Conservation (phyloP, 2,888 invertebrate species). For the Aporophyla lueneburgensis region DNA sequence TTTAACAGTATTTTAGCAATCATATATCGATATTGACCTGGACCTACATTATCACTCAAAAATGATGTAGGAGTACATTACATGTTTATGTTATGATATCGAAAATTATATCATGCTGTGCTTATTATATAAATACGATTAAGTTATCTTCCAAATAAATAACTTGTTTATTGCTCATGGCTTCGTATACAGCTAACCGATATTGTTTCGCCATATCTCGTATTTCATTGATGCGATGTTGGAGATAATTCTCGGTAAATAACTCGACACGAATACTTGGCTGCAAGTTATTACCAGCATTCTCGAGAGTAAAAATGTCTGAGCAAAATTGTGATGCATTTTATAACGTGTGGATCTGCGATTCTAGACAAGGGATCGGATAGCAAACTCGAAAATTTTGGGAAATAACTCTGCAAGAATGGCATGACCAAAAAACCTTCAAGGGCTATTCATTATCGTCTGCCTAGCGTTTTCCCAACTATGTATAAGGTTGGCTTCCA, state of each 20-base stretch:
- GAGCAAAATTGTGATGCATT: conserved; percentile 14
- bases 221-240: conserved; percentile 50
- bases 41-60: not conserved
- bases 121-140: conserved; percentile 26
- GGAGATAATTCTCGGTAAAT: conserved; percentile 57
- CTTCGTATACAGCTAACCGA: conserved; percentile 40
- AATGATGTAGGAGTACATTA: not conserved
- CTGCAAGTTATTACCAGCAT: conserved; percentile 36
- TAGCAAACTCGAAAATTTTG: not conserved
- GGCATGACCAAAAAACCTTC: not conserved
- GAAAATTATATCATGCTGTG: conserved; percentile 14
- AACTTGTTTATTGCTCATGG: conserved; percentile 33
- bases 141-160: conserved; percentile 48
- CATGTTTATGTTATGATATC: conserved; percentile 22
- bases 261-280: conserved; percentile 56
- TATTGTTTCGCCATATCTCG: conserved; percentile 53
- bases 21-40: not conserved
- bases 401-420: not conserved
- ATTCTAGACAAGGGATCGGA: conserved; percentile 7
- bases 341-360: not conserved
- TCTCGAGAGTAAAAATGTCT: conserved; percentile 30
- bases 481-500: too few relatives aligned
- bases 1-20: not conserved
- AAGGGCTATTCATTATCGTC: too few relatives aligned
- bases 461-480: too few relatives aligned